Percentiles rank a stretch among this genome's conserved stretches.
phyloP scores from a whole-genome alignment of 2,113 vertebrate species.

The Mesocricetus auratus region DNA sequence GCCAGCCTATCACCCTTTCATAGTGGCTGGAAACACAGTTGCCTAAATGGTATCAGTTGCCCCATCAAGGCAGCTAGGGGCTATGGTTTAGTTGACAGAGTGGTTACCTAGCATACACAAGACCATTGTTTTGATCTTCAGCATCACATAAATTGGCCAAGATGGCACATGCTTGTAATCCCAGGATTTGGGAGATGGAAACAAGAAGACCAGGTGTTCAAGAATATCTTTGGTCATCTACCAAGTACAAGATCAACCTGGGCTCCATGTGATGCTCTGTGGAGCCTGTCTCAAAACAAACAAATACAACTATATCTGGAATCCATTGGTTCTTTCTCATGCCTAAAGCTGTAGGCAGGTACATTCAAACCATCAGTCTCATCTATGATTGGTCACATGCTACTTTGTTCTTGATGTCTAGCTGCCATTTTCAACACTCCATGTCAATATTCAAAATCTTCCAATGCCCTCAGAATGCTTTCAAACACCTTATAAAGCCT shows the following conservation, averaged over 20 bases:
- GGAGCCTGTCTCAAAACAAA: not conserved
- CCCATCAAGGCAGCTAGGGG: not conserved
- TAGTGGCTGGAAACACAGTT: not conserved
- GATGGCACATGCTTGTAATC: not conserved
- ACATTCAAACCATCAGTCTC: not conserved
- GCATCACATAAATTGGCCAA: not conserved
- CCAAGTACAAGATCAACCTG: not conserved
- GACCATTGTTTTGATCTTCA: not conserved
- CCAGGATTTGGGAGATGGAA: not conserved
- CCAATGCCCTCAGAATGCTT: not conserved
- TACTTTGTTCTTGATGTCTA: not conserved
- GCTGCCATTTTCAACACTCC: not conserved
- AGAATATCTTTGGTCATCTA: not conserved
- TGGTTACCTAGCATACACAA: not conserved
- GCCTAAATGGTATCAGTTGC: not conserved
- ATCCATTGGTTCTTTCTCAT: not conserved
- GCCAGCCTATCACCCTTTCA: not conserved
- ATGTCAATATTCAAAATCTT: not conserved
- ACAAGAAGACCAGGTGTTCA: not conserved
- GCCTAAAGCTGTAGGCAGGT: not conserved
- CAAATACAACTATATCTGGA: not conserved
- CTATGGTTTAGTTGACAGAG: not conserved
- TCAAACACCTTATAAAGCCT: not conserved
- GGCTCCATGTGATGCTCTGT: not conserved
- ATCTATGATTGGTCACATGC: not conserved